Evolutionary conservation across 2,888 invertebrate genomes (phyloP).

Genomic region (Stramonita haemastoma): DNA sequence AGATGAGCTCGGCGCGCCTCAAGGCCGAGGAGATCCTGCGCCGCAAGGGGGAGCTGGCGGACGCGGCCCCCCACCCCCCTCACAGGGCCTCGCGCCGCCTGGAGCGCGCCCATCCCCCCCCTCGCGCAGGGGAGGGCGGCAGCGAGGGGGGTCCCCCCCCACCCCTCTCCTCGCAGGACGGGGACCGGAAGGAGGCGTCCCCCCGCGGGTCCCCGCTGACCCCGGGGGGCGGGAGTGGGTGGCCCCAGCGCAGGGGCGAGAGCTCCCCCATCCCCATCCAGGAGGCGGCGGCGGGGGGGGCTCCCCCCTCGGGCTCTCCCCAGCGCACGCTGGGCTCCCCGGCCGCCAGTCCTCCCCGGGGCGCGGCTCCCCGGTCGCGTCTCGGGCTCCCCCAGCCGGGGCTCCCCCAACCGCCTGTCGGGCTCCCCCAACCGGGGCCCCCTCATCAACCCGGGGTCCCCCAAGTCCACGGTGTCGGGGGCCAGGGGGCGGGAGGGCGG

Average conservation of each 20-base stretch:
- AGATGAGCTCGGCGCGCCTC: conserved; percentile 9
- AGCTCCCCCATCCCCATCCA: neutral
- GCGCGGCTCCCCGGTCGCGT: neutral
- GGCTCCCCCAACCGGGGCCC: conserved; percentile 36
- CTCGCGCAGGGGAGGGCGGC: neutral
- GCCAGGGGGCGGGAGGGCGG: neutral
- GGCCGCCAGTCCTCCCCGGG: neutral
- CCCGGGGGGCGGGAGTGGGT: neutral
- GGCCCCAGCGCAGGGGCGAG: neutral
- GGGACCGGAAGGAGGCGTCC: neutral
- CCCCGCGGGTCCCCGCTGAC: neutral
- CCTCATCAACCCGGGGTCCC: conserved; percentile 37
- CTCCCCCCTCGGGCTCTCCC: neutral
- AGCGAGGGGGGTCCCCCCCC: too few species aligned
- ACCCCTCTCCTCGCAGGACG: neutral
- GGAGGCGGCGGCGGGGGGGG: neutral
- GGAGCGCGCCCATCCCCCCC: neutral
- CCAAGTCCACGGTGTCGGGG: conserved; percentile 11
- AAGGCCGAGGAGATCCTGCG: conserved; percentile 37
- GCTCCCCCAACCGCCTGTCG: conserved; percentile 29
- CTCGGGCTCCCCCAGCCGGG: neutral
- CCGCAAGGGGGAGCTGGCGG: conserved; percentile 6
- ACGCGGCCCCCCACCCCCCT: neutral
- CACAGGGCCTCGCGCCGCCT: neutral
- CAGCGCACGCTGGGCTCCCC: neutral